A percentile compares a stretch with the other conserved stretches of the same genome.
Conservation (phyloP, 2,888 invertebrate species). For the Dermolepida albohirtum region DNA sequence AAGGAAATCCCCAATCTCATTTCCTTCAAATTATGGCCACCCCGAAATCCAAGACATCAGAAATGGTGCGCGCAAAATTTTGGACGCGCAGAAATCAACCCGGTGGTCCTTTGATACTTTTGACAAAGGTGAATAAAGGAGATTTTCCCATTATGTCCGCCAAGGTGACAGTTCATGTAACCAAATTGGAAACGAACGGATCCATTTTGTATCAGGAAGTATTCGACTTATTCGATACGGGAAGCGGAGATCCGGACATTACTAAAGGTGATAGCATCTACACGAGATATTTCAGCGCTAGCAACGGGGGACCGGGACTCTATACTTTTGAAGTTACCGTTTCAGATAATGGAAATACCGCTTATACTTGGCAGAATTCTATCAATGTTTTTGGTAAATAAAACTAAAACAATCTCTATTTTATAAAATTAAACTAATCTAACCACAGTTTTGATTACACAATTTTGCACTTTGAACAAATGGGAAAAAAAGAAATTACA, state of each 20-base stretch:
- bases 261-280: constrained; percentile 75
- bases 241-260: constrained; percentile 75
- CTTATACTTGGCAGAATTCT: constrained; percentile 65
- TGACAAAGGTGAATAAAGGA: constrained; percentile 69
- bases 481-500: too few species aligned
- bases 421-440: too few species aligned
- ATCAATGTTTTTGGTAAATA: constrained; percentile 57
- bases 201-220: constrained; percentile 60
- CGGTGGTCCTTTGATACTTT: constrained; percentile 66
- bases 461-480: too few species aligned
- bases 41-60: constrained; percentile 63
- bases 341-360: constrained; percentile 69
- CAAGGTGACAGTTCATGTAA: constrained; percentile 68
- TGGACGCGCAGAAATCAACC: constrained; percentile 64
- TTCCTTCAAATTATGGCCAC: constrained; percentile 72
- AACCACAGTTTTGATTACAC: too few species aligned
- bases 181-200: constrained; percentile 59
- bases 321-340: constrained; percentile 68
- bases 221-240: constrained; percentile 70
- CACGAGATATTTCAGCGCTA: constrained; percentile 71
- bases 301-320: constrained; percentile 64
- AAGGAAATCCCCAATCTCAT: constrained; percentile 72
- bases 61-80: constrained; percentile 65
- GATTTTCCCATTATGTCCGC: constrained; percentile 70
- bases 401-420: not conserved